Conservation (phyloP, 2,113 vertebrate species). For the Rhombomys opimus region DNA sequence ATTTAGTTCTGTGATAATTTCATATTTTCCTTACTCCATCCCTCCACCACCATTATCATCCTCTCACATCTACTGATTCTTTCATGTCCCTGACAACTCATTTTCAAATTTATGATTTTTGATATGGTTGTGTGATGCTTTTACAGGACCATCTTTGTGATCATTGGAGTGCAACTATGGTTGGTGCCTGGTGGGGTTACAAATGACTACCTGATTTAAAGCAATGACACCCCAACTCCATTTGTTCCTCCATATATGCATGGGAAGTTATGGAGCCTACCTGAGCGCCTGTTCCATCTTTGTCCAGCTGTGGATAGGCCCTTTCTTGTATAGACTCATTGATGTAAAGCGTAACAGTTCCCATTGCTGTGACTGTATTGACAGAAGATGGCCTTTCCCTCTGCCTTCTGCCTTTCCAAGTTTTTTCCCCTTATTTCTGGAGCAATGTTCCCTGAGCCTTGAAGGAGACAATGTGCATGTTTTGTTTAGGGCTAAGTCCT, state of each 20-base stretch:
- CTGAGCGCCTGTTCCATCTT: background rate
- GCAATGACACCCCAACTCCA: background rate
- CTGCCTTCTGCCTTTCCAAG: background rate
- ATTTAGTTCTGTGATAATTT: background rate
- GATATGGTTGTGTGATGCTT: too few species aligned
- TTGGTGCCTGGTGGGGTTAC: background rate
- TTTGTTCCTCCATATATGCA: too few species aligned
- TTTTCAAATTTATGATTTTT: background rate
- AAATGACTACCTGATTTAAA: too few species aligned
- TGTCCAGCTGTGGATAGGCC: background rate
- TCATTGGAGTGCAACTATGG: fast-evolving
- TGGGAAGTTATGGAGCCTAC: background rate
- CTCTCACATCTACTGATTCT: too few species aligned
- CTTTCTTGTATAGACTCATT: background rate
- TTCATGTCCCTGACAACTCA: fast-evolving
- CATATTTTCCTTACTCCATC: background rate
- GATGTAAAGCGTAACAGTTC: background rate
- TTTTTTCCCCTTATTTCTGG: background rate
- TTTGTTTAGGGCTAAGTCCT: background rate
- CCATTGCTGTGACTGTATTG: background rate
- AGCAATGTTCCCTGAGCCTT: background rate
- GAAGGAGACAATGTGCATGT: too few species aligned
- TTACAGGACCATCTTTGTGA: too few species aligned
- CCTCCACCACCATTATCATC: too few species aligned
- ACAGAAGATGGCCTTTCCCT: background rate